Percentiles rank a stretch among this genome's conserved stretches.
These are phyloP conservation scores for Sminthopsis crassicaudata DNA, from an alignment of 2,113 vertebrate species.

Conservation along the genomic window DNA sequence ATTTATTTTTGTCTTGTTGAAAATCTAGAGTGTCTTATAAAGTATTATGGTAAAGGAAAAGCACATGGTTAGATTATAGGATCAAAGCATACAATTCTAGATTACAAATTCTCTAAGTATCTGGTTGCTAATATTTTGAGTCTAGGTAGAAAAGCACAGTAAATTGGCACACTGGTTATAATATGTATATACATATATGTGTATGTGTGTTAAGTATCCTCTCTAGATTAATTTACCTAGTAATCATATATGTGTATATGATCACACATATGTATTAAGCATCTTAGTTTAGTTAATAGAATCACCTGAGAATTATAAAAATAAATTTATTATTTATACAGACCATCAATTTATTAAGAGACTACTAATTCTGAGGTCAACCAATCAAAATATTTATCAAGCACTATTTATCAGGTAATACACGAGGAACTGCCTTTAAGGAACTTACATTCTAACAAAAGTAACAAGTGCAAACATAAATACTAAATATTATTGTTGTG, in stretches of 20 bases:
- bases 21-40: not conserved
- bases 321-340: not conserved
- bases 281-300: conserved; percentile 52
- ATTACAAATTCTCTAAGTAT: conserved; percentile 44
- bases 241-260: too few relatives aligned
- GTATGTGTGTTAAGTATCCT: too few relatives aligned
- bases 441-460: not conserved
- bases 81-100: not conserved
- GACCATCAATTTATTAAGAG: conserved; percentile 25
- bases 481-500: not conserved
- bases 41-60: too few relatives aligned
- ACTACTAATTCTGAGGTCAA: conserved; percentile 31
- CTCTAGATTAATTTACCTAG: too few relatives aligned
- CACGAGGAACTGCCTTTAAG: not conserved
- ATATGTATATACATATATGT: too few relatives aligned
- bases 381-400: not conserved
- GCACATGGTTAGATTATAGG: too few relatives aligned
- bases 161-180: not conserved
- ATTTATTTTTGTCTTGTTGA: not conserved
- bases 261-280: conserved; percentile 30
- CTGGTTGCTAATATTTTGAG: conserved; percentile 41
- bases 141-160: conserved; percentile 4
- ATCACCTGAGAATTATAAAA: conserved; percentile 27
- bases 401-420: not conserved
- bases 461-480: not conserved